phyloP scores from a whole-genome alignment of 2,797 vertebrate genomes.

The Notoglanidium macrostoma region DNA sequence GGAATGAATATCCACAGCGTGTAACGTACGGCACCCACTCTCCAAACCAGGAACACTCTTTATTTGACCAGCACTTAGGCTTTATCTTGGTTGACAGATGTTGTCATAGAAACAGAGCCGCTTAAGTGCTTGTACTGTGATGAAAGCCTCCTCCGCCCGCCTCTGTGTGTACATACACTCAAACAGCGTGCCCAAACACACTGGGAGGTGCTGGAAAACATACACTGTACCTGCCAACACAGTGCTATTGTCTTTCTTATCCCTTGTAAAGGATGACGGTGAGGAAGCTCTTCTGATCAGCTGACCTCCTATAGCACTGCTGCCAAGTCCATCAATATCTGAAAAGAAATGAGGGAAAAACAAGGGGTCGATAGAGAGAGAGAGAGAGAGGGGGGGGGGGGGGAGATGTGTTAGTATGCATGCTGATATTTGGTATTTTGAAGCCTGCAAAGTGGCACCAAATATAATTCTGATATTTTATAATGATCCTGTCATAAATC shows the following conservation, averaged over 20 bases:
- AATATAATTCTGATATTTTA: background rate
- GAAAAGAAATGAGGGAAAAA: slow-evolving; percentile 31
- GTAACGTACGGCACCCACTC: background rate
- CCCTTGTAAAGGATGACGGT: slow-evolving; percentile 81
- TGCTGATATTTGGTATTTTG: background rate
- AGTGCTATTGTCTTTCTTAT: slow-evolving; percentile 76
- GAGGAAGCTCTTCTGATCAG: slow-evolving; percentile 82
- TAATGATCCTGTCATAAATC: background rate
- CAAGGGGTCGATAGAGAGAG: slow-evolving; percentile 14
- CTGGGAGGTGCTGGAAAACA: slow-evolving; percentile 6
- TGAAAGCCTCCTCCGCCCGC: background rate
- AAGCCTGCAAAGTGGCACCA: background rate
- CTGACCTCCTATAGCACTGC: slow-evolving; percentile 91
- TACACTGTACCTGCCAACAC: slow-evolving; percentile 81
- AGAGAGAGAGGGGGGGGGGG: background rate
- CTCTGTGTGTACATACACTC: background rate
- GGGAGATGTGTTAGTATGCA: too few species aligned
- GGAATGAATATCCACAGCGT: background rate
- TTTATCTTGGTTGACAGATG: slow-evolving; percentile 19
- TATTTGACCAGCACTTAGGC: slow-evolving; percentile 12
- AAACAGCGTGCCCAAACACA: background rate
- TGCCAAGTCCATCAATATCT: slow-evolving; percentile 95
- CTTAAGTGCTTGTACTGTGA: background rate
- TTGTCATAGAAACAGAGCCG: slow-evolving; percentile 15
- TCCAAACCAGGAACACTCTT: slow-evolving; percentile 28